Conservation (phyloP, 2,888 invertebrate genomes). For the Drosophila seclusa region DNA sequence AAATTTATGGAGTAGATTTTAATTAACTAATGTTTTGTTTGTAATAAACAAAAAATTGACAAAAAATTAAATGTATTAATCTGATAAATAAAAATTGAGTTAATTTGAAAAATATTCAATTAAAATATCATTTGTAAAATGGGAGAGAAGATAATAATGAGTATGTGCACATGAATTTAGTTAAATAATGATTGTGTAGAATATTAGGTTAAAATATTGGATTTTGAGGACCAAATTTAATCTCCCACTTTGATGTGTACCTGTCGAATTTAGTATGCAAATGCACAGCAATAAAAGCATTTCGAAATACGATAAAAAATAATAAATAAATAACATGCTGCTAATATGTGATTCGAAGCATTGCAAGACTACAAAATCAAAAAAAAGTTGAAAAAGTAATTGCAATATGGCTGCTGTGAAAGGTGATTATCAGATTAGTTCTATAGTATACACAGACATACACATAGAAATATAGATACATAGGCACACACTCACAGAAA, state of each 20-base stretch:
- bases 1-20: background rate
- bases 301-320: background rate
- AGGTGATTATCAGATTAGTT: slow-evolving; percentile 15
- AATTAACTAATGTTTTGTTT: background rate
- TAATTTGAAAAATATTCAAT: background rate
- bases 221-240: no score
- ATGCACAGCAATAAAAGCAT: background rate
- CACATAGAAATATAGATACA: slow-evolving; percentile 2
- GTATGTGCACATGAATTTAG: background rate
- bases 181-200: background rate
- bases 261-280: background rate
- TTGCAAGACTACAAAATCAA: background rate
- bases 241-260: background rate
- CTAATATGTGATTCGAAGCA: slow-evolving; percentile 2
- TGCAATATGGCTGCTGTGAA: slow-evolving; percentile 13
- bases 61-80: background rate
- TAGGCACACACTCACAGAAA: background rate
- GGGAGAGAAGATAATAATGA: no score
- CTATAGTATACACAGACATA: slow-evolving; percentile 12
- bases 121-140: background rate
- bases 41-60: background rate
- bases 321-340: slow-evolving; percentile 22
- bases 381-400: background rate
- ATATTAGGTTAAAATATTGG: background rate
- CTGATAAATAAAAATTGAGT: background rate